A percentile compares a stretch with the other conserved stretches of the same genome.
Evolutionary conservation across 2,888 invertebrate genomes (phyloP).

Genomic region (Liopterus haemorrhoidalis): DNA sequence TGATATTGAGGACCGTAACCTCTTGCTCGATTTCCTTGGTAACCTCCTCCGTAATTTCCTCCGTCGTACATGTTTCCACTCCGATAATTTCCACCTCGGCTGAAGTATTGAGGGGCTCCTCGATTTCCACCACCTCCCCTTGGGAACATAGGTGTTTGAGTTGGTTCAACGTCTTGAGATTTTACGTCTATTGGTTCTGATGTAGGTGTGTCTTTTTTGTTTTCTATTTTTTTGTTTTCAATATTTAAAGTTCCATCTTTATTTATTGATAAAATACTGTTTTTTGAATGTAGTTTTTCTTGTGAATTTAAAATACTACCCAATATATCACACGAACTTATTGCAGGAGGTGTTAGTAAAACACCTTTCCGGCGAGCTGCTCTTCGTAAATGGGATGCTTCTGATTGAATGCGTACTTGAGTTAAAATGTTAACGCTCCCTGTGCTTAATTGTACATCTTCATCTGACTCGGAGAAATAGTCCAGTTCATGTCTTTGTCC

Average conservation of each 20-base stretch:
- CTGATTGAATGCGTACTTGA: slow-evolving; percentile 46
- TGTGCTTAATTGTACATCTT: slow-evolving; percentile 35
- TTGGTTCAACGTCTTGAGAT: slow-evolving; percentile 33
- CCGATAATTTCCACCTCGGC: slow-evolving; percentile 34
- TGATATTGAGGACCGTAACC: slow-evolving; percentile 27
- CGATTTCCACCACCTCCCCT: slow-evolving; percentile 50
- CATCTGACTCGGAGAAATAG: slow-evolving; percentile 57
- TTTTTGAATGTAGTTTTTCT: slow-evolving; percentile 62
- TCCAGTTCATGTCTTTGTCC: slow-evolving; percentile 64
- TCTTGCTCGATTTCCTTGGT: slow-evolving; percentile 37
- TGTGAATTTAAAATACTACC: slow-evolving; percentile 66
- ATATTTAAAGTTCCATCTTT: slow-evolving; percentile 59
- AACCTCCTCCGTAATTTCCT: slow-evolving; percentile 47
- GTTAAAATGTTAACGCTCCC: slow-evolving; percentile 45
- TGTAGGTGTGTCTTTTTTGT: slow-evolving; percentile 4
- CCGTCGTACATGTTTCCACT: slow-evolving; percentile 35
- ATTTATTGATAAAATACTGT: slow-evolving; percentile 53
- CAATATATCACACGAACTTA: slow-evolving; percentile 57
- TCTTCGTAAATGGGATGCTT: slow-evolving; percentile 39
- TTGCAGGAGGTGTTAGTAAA: slow-evolving; percentile 43
- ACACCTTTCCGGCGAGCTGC: slow-evolving; percentile 48
- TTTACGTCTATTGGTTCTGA: slow-evolving; percentile 11
- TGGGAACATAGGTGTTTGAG: slow-evolving; percentile 60
- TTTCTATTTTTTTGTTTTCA: slow-evolving; percentile 37
- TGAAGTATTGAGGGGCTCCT: slow-evolving; percentile 26